phyloP scores from a whole-genome alignment of 1,140 invertebrate species.

The Brachionus rubens region DNA sequence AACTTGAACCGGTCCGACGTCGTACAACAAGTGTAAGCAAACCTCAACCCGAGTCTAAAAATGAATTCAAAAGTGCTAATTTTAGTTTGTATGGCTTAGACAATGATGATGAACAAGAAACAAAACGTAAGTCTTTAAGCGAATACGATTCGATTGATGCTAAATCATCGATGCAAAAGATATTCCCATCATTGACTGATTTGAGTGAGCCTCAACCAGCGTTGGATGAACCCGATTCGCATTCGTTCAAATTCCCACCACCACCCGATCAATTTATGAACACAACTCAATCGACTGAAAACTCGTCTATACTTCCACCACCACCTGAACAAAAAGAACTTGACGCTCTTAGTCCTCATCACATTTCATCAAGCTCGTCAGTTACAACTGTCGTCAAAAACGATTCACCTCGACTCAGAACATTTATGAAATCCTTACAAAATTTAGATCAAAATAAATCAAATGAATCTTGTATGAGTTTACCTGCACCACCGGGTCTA shows the following conservation, averaged over 20 bases:
- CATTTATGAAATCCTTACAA: constrained; percentile 31
- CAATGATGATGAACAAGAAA: constrained; percentile 20
- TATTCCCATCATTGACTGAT: background rate
- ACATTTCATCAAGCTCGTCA: background rate
- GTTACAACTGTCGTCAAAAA: background rate
- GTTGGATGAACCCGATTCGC: background rate
- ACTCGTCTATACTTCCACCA: background rate
- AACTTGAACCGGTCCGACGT: background rate
- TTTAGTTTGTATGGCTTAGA: constrained; percentile 41
- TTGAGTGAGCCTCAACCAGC: background rate
- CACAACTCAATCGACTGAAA: background rate
- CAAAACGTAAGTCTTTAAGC: background rate
- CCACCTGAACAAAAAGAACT: constrained; percentile 23
- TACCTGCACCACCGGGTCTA: background rate
- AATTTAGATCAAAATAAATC: background rate
- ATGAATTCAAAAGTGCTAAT: background rate
- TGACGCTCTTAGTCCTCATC: background rate
- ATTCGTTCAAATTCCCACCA: constrained; percentile 29
- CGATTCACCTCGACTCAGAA: constrained; percentile 21
- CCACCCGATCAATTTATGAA: constrained; percentile 26
- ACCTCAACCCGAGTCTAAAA: background rate
- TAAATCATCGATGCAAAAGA: background rate
- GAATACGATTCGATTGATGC: background rate
- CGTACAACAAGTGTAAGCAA: background rate
- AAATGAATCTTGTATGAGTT: background rate